These are phyloP conservation scores for Scrobipalpa costella DNA, from an alignment of 2,888 invertebrate species.

Conservation along the genomic window DNA sequence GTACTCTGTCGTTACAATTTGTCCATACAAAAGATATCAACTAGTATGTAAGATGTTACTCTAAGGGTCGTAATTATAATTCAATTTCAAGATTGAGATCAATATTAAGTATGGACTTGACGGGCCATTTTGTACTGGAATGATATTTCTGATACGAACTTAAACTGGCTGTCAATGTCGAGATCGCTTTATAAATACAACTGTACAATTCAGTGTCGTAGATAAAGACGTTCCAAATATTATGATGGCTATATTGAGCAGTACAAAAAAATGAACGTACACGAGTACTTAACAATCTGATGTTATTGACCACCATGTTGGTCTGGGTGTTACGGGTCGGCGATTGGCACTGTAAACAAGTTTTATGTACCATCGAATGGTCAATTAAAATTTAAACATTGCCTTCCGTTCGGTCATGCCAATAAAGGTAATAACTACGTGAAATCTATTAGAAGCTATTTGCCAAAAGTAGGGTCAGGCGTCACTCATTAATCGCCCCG, in stretches of 20 bases:
- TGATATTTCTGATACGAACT: too few relatives aligned
- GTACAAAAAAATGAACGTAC: background rate
- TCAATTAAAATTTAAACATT: constrained; percentile 15
- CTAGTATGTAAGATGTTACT: too few relatives aligned
- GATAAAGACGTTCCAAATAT: background rate
- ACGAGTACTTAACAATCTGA: constrained; percentile 11
- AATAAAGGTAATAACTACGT: constrained; percentile 16
- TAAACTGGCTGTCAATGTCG: too few relatives aligned
- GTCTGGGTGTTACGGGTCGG: constrained; percentile 3
- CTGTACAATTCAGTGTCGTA: background rate
- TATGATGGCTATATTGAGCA: background rate
- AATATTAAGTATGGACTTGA: too few relatives aligned
- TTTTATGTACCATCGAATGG: constrained; percentile 1
- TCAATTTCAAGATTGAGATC: too few relatives aligned
- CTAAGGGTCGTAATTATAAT: too few relatives aligned
- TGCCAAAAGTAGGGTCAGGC: constrained; percentile 38
- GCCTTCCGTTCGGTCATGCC: constrained; percentile 20
- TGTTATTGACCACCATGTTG: constrained; percentile 19
- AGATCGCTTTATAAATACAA: too few relatives aligned
- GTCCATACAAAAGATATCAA: too few relatives aligned
- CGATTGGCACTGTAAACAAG: constrained; percentile 18
- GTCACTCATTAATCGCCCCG: constrained; percentile 57
- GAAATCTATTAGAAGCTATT: constrained; percentile 19
- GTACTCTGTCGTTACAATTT: too few relatives aligned
- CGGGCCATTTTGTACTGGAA: too few relatives aligned